Conservation (phyloP, 2,888 invertebrate species). For the Dasypogon diadema region DNA sequence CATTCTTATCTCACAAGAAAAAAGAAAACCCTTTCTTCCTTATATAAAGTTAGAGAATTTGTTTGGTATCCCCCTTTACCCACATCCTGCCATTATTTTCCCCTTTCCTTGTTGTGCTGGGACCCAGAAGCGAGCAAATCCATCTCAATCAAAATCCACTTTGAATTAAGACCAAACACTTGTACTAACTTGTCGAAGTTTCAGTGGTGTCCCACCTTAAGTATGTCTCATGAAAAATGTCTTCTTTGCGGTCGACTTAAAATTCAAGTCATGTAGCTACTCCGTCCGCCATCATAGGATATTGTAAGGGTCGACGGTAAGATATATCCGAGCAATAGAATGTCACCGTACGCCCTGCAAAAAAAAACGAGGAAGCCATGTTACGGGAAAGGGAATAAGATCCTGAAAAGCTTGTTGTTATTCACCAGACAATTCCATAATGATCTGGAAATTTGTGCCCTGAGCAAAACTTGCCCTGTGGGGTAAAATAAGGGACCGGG, state of each 20-base stretch:
- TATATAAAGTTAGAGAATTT: no score
- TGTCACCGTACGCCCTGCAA: slow-evolving; percentile 37
- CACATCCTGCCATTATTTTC: not conserved
- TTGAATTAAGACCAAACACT: slow-evolving; percentile 56
- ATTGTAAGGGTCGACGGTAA: slow-evolving; percentile 36
- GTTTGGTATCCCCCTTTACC: not conserved
- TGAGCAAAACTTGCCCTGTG: slow-evolving; percentile 48
- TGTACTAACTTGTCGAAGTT: slow-evolving; percentile 53
- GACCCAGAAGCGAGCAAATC: slow-evolving; percentile 28
- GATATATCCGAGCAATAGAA: slow-evolving; percentile 38
- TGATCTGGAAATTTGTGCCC: slow-evolving; percentile 56
- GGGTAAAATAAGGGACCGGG: not conserved
- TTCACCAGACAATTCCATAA: slow-evolving; percentile 55
- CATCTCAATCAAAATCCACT: slow-evolving; percentile 57
- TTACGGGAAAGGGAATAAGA: slow-evolving; percentile 16
- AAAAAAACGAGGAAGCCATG: slow-evolving; percentile 10
- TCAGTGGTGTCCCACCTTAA: slow-evolving; percentile 50
- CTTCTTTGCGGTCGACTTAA: slow-evolving; percentile 53
- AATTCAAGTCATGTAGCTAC: slow-evolving; percentile 53
- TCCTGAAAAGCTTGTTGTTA: slow-evolving; percentile 53
- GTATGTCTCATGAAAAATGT: slow-evolving; percentile 53
- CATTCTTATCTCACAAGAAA: no score
- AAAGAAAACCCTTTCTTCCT: no score
- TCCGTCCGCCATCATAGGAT: slow-evolving; percentile 44
- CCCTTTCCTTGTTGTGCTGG: not conserved